Evolutionary conservation across 2,888 invertebrate species (phyloP).

Genomic region (Steromphala cineraria): DNA sequence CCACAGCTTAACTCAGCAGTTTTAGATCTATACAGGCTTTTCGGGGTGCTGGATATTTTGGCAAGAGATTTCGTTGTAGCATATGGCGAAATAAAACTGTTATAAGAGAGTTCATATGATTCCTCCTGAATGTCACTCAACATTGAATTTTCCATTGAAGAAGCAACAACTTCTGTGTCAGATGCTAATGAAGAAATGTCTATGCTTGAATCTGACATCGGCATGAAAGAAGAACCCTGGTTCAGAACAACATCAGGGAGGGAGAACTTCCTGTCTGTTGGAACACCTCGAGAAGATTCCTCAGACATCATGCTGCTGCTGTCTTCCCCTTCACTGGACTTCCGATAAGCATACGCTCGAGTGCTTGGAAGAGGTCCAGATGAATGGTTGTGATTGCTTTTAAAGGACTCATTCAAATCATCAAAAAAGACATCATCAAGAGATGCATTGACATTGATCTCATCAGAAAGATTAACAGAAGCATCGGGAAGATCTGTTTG

Average conservation of each 20-base stretch:
- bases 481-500: not conserved
- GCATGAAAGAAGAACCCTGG: not conserved
- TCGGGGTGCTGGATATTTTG: not conserved
- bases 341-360: not conserved
- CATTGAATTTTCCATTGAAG: not conserved
- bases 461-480: not conserved
- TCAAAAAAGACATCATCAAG: not conserved
- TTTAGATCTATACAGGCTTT: not conserved
- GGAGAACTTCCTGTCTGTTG: not conserved
- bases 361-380: not conserved
- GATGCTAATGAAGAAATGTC: not conserved
- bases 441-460: not conserved
- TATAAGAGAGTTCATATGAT: not conserved
- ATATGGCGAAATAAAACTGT: not conserved
- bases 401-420: not conserved
- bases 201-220: not conserved
- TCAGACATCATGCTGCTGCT: not conserved
- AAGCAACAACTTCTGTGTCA: not conserved
- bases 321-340: not conserved
- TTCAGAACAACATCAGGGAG: not conserved
- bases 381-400: not conserved
- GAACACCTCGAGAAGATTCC: not conserved
- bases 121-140: not conserved
- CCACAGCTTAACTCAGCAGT: not conserved
- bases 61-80: not conserved